Percentiles rank a stretch among this genome's conserved stretches.
Evolutionary conservation across 2,113 vertebrate species (phyloP).

Genomic region (Poecilia latipinna): DNA sequence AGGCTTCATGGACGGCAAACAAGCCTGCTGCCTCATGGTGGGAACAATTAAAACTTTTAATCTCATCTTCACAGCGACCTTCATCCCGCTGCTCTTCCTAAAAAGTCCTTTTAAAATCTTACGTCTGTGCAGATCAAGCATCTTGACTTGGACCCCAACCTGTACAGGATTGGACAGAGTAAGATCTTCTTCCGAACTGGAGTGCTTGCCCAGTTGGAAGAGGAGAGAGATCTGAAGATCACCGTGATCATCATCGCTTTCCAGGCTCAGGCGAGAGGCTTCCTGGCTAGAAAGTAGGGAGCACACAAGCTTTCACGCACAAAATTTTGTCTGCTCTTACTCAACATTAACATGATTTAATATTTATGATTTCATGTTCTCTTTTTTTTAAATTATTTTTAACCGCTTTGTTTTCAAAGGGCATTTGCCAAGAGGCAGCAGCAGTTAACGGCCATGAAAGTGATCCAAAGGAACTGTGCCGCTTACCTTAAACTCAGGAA

Average conservation of each 20-base stretch:
- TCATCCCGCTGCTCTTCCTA: background rate
- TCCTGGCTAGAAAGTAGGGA: constrained; percentile 93
- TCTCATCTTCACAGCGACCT: background rate
- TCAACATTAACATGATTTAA: background rate
- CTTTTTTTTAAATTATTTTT: background rate
- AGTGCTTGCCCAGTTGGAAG: constrained; percentile 94
- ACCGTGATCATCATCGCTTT: constrained; percentile 95
- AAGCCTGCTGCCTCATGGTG: constrained; percentile 96
- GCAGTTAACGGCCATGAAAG: constrained; percentile 96
- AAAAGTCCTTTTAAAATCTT: constrained; percentile 6
- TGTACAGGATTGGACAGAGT: constrained; percentile 96
- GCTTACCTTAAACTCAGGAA: constrained; percentile 97
- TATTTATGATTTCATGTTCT: background rate
- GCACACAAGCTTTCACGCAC: background rate
- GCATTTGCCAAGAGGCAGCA: constrained; percentile 94
- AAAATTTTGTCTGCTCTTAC: background rate
- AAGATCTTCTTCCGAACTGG: constrained; percentile 98
- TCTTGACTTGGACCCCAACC: constrained; percentile 94
- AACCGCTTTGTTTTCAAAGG: constrained; percentile 71
- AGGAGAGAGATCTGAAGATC: constrained; percentile 96
- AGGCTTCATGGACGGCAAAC: constrained; percentile 99
- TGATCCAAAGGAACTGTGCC: constrained; percentile 98
- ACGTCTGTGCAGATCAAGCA: constrained; percentile 86
- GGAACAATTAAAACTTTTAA: constrained; percentile 31
- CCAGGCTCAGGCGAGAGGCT: constrained; percentile 91